Evolutionary conservation across 2,888 invertebrate species (phyloP).

Genomic region (Tachina lurida): DNA sequence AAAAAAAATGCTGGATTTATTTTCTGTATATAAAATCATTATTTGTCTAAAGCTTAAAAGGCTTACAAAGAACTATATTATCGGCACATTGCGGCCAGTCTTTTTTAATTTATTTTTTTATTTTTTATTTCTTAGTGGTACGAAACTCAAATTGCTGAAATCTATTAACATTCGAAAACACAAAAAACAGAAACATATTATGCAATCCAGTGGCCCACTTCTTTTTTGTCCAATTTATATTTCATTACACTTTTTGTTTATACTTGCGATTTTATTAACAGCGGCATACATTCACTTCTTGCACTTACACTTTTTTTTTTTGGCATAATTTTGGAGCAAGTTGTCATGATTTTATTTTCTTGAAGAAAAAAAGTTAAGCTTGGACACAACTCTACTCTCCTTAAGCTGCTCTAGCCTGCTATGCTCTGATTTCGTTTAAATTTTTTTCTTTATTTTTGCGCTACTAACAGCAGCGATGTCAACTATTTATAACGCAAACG

Average conservation of each 20-base stretch:
- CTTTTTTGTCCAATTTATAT: slow-evolving; percentile 47
- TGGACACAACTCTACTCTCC: slow-evolving; percentile 28
- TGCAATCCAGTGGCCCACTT: slow-evolving; percentile 66
- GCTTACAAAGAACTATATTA: slow-evolving; percentile 37
- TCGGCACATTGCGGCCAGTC: not conserved
- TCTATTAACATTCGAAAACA: slow-evolving; percentile 58
- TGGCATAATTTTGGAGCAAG: slow-evolving; percentile 59
- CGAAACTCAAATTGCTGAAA: slow-evolving; percentile 38
- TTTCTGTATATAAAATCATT: not conserved
- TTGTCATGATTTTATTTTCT: slow-evolving; percentile 68
- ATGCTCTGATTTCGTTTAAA: slow-evolving; percentile 39
- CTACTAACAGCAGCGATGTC: not conserved
- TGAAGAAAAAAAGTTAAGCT: not conserved
- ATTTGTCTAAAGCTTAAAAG: slow-evolving; percentile 9
- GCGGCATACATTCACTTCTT: slow-evolving; percentile 66
- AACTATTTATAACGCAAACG: no score
- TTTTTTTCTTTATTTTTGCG: slow-evolving; percentile 5
- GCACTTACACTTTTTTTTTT: slow-evolving; percentile 59
- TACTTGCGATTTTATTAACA: slow-evolving; percentile 43
- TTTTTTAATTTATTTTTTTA: slow-evolving; percentile 2
- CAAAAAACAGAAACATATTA: slow-evolving; percentile 42
- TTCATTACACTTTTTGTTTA: not conserved
- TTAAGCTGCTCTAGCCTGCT: not conserved
- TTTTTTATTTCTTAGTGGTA: slow-evolving; percentile 17
- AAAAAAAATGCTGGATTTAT: not conserved